These are phyloP conservation scores for Piscicola geometra DNA, from an alignment of 2,888 invertebrate species.

Conservation along the genomic window DNA sequence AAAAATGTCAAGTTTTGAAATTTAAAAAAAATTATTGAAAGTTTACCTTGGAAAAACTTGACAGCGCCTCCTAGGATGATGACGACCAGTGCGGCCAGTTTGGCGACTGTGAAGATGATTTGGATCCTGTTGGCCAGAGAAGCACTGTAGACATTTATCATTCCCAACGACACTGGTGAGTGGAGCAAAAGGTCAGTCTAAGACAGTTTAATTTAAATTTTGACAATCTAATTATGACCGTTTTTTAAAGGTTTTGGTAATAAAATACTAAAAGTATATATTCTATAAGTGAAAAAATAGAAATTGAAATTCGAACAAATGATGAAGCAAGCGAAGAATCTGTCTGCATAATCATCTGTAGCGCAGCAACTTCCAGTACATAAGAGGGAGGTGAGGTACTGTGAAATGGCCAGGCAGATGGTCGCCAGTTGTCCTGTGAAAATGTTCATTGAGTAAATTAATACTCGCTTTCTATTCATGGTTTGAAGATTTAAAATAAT, in stretches of 20 bases:
- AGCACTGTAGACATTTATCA: conserved; percentile 90
- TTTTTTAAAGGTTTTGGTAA: too few species aligned
- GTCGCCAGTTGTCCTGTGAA: conserved; percentile 15
- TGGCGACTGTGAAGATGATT: conserved; percentile 87
- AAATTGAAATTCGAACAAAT: background rate
- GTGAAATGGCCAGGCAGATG: background rate
- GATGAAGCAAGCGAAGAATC: conserved; percentile 3
- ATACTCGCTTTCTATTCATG: too few species aligned
- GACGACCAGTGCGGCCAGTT: conserved; percentile 80
- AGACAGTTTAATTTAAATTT: too few species aligned
- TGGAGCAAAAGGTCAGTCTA: too few species aligned
- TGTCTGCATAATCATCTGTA: background rate
- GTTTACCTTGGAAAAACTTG: conserved; percentile 71
- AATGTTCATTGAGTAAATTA: too few species aligned
- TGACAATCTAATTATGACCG: too few species aligned
- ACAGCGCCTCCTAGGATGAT: conserved; percentile 83
- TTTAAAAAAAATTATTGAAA: background rate
- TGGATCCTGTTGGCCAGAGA: conserved; percentile 87
- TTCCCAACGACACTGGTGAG: conserved; percentile 83
- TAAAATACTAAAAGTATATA: too few species aligned
- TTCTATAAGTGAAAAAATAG: too few species aligned
- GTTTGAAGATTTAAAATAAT: too few species aligned
- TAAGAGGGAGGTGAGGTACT: background rate
- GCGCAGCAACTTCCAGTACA: background rate
- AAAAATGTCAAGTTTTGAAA: background rate